Percentiles rank a stretch among this genome's conserved stretches.
phyloP scores from a whole-genome alignment of 2,888 invertebrate species.

The Pristionchus entomophagus region DNA sequence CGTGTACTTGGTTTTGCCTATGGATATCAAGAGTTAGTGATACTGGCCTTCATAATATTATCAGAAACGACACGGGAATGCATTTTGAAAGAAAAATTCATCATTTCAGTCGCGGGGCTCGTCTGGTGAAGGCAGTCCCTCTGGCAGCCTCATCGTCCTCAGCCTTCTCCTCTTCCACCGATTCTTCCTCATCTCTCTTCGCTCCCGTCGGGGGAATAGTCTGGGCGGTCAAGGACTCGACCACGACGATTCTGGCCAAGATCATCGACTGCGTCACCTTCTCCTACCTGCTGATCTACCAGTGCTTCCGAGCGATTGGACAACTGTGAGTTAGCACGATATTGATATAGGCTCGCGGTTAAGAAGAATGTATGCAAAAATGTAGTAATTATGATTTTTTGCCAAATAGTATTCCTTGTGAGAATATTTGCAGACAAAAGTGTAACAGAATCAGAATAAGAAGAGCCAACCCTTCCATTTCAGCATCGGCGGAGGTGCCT shows the following conservation, averaged over 20 bases:
- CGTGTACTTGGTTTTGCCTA: no score
- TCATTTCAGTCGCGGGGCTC: not conserved
- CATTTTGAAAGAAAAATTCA: no score
- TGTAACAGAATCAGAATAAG: no score
- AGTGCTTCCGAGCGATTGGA: not conserved
- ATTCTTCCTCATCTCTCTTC: not conserved
- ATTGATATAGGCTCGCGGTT: no score
- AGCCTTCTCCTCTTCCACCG: not conserved
- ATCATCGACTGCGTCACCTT: conserved; percentile 15
- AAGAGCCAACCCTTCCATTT: no score
- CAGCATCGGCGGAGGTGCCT: not conserved
- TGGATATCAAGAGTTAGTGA: no score
- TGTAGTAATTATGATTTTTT: no score
- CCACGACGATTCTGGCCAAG: conserved; percentile 26
- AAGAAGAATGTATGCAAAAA: no score
- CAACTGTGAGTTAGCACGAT: conserved; percentile 35
- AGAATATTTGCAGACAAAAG: no score
- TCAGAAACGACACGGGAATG: no score
- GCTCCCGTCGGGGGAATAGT: conserved; percentile 40
- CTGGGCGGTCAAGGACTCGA: conserved; percentile 45
- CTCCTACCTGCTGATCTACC: not conserved
- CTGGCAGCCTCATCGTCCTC: not conserved
- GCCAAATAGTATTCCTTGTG: no score
- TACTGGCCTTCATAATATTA: no score
- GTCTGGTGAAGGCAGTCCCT: not conserved